Conservation (phyloP, 92 coral and sea anemone genomes). For the Epizoanthus scotinus region DNA sequence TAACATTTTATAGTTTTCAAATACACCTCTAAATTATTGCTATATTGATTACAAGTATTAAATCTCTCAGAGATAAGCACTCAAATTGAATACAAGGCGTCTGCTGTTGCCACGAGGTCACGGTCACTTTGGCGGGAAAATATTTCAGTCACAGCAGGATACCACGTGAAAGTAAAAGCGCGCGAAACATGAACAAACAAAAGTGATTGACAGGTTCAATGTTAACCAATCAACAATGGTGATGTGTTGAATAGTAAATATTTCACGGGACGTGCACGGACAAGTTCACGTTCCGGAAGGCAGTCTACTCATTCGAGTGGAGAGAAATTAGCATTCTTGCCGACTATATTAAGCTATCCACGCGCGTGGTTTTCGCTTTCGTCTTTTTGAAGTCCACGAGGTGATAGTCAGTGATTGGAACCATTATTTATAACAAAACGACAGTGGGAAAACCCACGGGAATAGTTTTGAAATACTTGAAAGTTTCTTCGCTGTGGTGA, state of each 20-base stretch:
- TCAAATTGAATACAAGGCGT: conserved; percentile 14
- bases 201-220: not conserved
- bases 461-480: not conserved
- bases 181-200: conserved; percentile 25
- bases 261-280: conserved; percentile 31
- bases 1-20: not conserved
- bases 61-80: not conserved
- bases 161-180: conserved; percentile 4
- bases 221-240: conserved; percentile 22
- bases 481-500: not conserved
- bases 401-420: not conserved
- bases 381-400: not conserved
- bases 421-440: not conserved
- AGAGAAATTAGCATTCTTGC: not conserved
- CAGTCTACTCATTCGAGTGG: not conserved
- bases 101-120: conserved; percentile 34
- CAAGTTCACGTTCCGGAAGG: not conserved
- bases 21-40: not conserved
- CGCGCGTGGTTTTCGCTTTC: conserved; percentile 9
- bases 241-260: not conserved
- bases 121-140: conserved; percentile 40
- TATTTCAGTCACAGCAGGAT: conserved; percentile 23
- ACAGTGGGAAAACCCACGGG: not conserved
- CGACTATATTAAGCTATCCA: not conserved
- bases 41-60: not conserved